A percentile compares a stretch with the other conserved stretches of the same genome.
Conservation (phyloP, 92 coral and sea anemone species). For the Pocillopora grandis region DNA sequence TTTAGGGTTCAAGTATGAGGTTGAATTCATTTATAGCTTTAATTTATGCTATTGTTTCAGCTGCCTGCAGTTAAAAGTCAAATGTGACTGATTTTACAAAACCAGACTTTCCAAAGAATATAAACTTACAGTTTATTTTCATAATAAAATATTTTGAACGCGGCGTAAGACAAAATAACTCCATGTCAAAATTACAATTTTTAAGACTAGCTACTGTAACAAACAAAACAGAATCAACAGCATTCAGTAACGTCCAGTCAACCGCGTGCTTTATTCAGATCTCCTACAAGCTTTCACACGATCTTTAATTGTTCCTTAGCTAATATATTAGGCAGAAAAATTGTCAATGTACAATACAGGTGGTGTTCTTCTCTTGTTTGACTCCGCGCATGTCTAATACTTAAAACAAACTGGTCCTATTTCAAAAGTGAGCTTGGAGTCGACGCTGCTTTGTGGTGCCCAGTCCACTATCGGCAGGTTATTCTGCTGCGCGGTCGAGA, state of each 20-base stretch:
- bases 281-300: neutral
- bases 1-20: no score
- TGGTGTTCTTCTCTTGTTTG: constrained; percentile 6
- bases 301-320: neutral
- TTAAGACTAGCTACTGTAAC: neutral
- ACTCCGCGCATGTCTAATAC: constrained; percentile 31
- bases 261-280: constrained; percentile 10
- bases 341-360: constrained; percentile 21
- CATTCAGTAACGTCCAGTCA: neutral
- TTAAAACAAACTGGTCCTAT: constrained; percentile 75
- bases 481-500: constrained; percentile 59
- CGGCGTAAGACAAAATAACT: neutral
- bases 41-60: no score
- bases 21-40: no score
- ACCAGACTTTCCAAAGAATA: constrained; percentile 2
- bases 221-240: constrained; percentile 1
- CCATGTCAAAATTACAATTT: neutral
- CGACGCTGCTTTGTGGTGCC: constrained; percentile 59
- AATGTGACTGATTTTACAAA: no score
- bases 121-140: neutral
- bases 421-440: constrained; percentile 59
- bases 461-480: constrained; percentile 72
- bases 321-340: constrained; percentile 26
- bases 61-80: no score
- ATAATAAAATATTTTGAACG: neutral